These are phyloP conservation scores for Trypoxylus dichotomus DNA, from an alignment of 1,140 invertebrate species.

Conservation along the genomic window DNA sequence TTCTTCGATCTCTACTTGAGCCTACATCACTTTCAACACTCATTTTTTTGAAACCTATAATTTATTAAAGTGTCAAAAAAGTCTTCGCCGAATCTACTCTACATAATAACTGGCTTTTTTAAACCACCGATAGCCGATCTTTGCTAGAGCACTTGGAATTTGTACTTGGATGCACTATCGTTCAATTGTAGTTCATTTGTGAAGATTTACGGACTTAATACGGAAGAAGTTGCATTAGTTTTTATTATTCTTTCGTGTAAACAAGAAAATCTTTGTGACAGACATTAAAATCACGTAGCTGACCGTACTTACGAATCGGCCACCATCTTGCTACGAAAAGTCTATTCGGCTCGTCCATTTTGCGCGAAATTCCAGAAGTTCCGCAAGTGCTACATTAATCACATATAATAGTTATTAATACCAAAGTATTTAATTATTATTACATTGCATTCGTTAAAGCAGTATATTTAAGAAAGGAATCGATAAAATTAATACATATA, in stretches of 20 bases:
- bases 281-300: conserved; percentile 1
- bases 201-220: background rate
- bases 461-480: no score
- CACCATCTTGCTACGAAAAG: conserved; percentile 18
- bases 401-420: background rate
- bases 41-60: conserved; percentile 33
- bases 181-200: background rate
- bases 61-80: conserved; percentile 3
- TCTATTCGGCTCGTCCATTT: conserved; percentile 1
- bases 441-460: background rate
- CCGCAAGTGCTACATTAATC: background rate
- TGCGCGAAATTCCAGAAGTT: background rate
- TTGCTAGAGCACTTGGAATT: background rate
- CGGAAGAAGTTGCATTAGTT: background rate
- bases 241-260: conserved; percentile 1
- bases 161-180: background rate
- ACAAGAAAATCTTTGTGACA: conserved; percentile 16
- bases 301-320: background rate
- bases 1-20: conserved; percentile 36
- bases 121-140: background rate
- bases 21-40: conserved; percentile 42
- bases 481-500: background rate
- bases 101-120: background rate
- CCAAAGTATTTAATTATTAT: background rate
- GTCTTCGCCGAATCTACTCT: background rate